A percentile compares a stretch with the other conserved stretches of the same genome.
Conservation (phyloP, 92 coral and sea anemone genomes). For the Pocillopora grandis region DNA sequence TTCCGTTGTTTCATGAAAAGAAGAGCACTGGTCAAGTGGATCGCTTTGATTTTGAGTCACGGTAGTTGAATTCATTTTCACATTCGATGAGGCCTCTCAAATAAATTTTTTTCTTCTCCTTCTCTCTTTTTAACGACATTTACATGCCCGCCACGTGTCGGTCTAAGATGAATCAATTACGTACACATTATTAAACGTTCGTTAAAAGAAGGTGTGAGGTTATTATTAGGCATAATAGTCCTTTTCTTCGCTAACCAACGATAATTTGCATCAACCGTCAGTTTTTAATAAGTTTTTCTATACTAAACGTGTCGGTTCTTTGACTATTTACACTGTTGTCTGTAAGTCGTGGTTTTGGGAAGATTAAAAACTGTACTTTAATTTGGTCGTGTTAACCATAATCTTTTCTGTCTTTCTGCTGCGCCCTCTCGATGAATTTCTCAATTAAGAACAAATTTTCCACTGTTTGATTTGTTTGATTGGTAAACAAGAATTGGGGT, state of each 20-base stretch:
- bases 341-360: background rate
- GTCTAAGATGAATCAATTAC: constrained; percentile 9
- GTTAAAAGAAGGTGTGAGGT: constrained; percentile 5
- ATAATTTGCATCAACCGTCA: constrained; percentile 19
- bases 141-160: constrained; percentile 4
- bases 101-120: background rate
- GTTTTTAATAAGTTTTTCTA: background rate
- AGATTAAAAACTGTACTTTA: constrained; percentile 9
- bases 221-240: constrained; percentile 14
- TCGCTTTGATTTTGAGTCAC: background rate
- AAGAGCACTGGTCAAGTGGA: background rate
- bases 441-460: background rate
- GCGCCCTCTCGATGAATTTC: constrained; percentile 5
- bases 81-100: background rate
- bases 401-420: background rate
- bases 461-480: background rate
- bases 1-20: background rate
- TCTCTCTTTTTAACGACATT: background rate
- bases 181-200: constrained; percentile 15
- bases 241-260: constrained; percentile 3
- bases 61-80: constrained; percentile 10
- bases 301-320: background rate
- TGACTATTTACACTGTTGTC: constrained; percentile 2
- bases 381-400: constrained; percentile 14
- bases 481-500: background rate